A percentile compares a stretch with the other conserved stretches of the same genome.
These are phyloP conservation scores for Neoseiulus cucumeris DNA, from an alignment of 1,140 invertebrate genomes.

Conservation along the genomic window DNA sequence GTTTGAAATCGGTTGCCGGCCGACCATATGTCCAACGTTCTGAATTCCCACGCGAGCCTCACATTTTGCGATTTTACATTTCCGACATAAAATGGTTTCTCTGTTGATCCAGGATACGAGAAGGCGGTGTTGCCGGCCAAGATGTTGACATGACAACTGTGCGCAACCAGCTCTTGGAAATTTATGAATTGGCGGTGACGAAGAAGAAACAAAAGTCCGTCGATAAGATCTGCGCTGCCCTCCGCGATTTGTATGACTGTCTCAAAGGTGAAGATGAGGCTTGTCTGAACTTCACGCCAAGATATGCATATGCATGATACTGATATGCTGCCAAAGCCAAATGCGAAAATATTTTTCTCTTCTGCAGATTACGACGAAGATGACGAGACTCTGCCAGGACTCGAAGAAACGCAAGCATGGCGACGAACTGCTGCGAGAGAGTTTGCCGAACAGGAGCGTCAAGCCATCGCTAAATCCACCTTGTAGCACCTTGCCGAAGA, in stretches of 20 bases:
- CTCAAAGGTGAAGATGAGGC: not conserved
- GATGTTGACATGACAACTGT: not conserved
- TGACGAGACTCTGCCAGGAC: not conserved
- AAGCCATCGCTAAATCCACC: too few relatives aligned
- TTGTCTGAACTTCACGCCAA: too few relatives aligned
- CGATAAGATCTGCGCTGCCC: not conserved
- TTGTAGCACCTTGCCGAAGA: too few relatives aligned
- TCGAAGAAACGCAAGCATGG: slow-evolving; percentile 1
- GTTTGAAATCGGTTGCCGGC: not conserved
- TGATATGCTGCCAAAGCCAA: too few relatives aligned
- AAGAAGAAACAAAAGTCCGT: slow-evolving; percentile 6
- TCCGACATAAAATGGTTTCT: too few relatives aligned
- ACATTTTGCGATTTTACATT: not conserved
- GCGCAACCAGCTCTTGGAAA: not conserved
- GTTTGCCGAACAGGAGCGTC: not conserved
- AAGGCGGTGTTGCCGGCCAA: not conserved
- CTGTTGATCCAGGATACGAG: not conserved
- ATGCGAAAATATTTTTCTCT: not conserved
- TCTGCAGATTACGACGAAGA: not conserved
- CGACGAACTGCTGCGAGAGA: not conserved
- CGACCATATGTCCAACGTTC: too few relatives aligned
- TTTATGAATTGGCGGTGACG: not conserved
- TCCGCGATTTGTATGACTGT: not conserved
- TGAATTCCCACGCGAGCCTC: too few relatives aligned
- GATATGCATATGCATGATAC: too few relatives aligned